Evolutionary conservation across 2,797 vertebrate genomes (phyloP), one percentile per base, ranked within the genome.

Genomic region (Chanos chanos): DNA sequence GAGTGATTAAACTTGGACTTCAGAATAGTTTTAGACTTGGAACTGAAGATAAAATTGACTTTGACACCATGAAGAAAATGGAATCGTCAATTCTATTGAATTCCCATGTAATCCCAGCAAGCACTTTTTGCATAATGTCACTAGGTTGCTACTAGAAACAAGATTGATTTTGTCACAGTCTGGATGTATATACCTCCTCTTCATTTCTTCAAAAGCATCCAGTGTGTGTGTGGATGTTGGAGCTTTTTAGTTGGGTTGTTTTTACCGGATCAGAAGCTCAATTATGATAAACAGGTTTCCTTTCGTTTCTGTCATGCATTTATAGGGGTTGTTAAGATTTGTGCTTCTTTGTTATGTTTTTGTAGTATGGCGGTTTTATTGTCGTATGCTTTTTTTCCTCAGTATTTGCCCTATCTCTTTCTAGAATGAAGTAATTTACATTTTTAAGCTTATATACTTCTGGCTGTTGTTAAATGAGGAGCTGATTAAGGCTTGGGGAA

Each of bases 41-140:
- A 68, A 77, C 80, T 67, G 66, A 64, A 71, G 78, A 79, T 74
- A 57, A 75, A 79, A 86, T 85, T 79, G 77, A 77, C 73, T 71
- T 55, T 73, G 83, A 85, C 80, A 83, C 79, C 72, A 74, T 70
- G 73, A 84, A 85, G 86, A 79, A 66, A 76, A 84, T 81, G 77
- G 76, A 81, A 57, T 66, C 70, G 59, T 87, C 86, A 77, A 74
- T 84, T 80, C 34, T 74, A 88, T 85, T 81, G 86, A 83, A 86
- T 85, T 86, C 80, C 81, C 58, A 76, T 84, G 78, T 76, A 65
- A 71, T 81, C 69, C 68, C 62, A 51, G 67, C 73, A 71, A 76
- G 72, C 61, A 52, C 5, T 7, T 21, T 40, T 40, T 61, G 18
- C 13, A 19, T 50, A 34, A 66, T 61, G 61, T 71, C 72, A 74